A percentile compares a stretch with the other conserved stretches of the same genome.
Evolutionary conservation across 2,797 vertebrate species (phyloP).

Genomic region (Halcyon smyrnensis): DNA sequence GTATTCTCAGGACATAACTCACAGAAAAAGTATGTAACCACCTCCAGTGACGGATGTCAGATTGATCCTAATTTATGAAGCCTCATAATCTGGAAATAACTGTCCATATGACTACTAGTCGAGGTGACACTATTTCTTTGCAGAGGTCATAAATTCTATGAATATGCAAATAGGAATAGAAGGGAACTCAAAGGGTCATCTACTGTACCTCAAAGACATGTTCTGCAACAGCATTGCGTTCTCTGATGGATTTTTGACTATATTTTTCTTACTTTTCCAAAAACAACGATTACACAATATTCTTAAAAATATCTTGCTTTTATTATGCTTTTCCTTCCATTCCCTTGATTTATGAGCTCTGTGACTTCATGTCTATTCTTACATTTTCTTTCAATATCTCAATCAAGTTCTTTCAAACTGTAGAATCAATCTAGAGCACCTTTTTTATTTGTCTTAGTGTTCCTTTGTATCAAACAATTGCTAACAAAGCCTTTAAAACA

Average conservation of each 20-base stretch:
- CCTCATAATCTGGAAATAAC: neutral
- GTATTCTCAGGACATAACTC: neutral
- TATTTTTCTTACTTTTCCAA: neutral
- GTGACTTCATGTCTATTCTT: neutral
- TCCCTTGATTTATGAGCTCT: neutral
- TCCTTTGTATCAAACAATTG: neutral
- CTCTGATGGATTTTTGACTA: neutral
- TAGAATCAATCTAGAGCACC: neutral
- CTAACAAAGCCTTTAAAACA: neutral
- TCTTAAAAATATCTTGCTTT: neutral
- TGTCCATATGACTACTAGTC: neutral
- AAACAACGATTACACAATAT: fast-evolving
- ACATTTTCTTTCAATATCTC: neutral
- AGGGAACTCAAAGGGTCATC: neutral
- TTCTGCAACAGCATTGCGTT: neutral
- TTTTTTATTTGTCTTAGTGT: neutral
- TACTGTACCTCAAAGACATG: neutral
- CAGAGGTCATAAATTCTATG: neutral
- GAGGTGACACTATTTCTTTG: neutral
- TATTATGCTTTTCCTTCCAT: neutral
- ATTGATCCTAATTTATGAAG: neutral
- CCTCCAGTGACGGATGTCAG: neutral
- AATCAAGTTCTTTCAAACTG: neutral
- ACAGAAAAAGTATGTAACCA: neutral
- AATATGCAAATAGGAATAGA: neutral